Percentiles rank a stretch among this genome's conserved stretches.
phyloP scores from a whole-genome alignment of 37 sponge, comb jelly and placozoan species.

The Spongilla lacustris region DNA sequence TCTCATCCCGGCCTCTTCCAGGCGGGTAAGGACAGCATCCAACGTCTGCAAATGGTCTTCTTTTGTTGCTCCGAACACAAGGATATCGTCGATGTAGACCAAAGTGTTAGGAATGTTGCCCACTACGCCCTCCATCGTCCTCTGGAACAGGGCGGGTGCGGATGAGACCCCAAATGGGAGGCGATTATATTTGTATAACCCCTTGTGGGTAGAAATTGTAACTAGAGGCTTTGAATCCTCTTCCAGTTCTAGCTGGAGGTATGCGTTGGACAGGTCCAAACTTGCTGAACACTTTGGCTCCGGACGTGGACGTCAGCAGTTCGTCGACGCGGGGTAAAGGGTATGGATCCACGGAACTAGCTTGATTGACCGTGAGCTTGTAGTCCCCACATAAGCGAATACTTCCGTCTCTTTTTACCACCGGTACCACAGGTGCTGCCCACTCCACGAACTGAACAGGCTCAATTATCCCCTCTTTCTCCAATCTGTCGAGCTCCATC shows the following conservation, averaged over 20 bases:
- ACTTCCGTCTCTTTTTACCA: background rate
- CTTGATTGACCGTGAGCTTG: background rate
- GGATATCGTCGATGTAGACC: constrained; percentile 13
- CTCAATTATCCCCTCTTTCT: background rate
- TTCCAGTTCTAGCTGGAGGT: background rate
- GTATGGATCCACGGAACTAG: background rate
- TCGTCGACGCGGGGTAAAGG: background rate
- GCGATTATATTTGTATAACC: background rate
- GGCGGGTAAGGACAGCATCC: background rate
- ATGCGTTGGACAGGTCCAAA: background rate
- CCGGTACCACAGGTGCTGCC: constrained; percentile 6
- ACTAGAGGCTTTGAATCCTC: background rate
- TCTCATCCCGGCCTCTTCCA: background rate
- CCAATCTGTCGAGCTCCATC: background rate
- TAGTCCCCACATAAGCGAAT: background rate
- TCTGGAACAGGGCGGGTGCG: constrained; percentile 6
- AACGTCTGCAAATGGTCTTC: constrained; percentile 1
- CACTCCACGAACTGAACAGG: constrained; percentile 1
- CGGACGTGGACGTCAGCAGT: background rate
- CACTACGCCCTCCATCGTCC: background rate
- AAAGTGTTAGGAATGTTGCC: background rate
- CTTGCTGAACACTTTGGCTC: background rate
- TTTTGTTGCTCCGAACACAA: background rate
- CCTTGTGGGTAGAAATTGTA: background rate
- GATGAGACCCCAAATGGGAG: constrained; percentile 17